Conservation (phyloP, 2,797 vertebrate species). For the Ataeniobius toweri region DNA sequence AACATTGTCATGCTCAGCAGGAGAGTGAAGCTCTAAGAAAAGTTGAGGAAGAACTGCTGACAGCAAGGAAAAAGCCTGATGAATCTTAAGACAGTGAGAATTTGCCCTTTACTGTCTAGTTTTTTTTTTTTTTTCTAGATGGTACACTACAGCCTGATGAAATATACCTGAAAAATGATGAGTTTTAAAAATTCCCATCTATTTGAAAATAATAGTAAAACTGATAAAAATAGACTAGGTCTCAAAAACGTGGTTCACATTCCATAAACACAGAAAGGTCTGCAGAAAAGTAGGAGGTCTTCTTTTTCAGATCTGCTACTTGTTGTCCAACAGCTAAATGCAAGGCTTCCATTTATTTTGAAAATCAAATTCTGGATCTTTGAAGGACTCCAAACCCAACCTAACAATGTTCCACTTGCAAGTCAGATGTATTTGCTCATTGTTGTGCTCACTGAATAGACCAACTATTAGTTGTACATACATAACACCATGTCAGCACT, state of each 20-base stretch:
- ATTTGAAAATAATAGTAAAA: background rate
- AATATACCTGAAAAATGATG: background rate
- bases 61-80: slow-evolving; percentile 43
- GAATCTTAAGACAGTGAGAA: slow-evolving; percentile 22
- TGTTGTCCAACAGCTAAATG: background rate
- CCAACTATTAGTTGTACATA: no score
- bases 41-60: slow-evolving; percentile 56
- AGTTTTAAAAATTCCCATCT: background rate
- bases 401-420: background rate
- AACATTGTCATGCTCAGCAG: slow-evolving; percentile 70
- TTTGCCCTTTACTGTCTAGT: slow-evolving; percentile 15
- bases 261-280: background rate
- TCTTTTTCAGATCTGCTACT: background rate
- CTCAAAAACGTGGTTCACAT: no score
- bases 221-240: background rate
- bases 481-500: no score
- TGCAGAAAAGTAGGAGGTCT: background rate
- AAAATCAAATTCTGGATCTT: background rate
- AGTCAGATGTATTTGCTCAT: background rate
- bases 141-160: slow-evolving; percentile 2
- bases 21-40: slow-evolving; percentile 42
- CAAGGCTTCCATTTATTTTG: background rate
- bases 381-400: background rate
- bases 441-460: background rate
- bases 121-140: slow-evolving; percentile 7